Percentiles rank a stretch among this genome's conserved stretches.
Conservation (phyloP, 2,113 vertebrate species). For the Glaucidium brasilianum region DNA sequence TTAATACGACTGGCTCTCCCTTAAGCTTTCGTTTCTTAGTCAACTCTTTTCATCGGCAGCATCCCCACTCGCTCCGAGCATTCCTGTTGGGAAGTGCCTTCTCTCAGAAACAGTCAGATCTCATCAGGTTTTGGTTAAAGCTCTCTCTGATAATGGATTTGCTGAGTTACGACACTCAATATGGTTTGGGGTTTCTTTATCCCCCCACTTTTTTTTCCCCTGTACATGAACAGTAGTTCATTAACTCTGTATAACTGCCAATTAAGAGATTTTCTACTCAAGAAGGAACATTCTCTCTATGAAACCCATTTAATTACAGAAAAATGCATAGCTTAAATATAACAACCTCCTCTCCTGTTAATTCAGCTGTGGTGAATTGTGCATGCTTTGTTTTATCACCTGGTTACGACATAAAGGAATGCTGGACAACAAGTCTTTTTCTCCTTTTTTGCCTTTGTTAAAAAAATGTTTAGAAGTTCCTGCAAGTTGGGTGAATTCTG, state of each 20-base stretch:
- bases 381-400: neutral
- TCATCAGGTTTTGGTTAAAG: neutral
- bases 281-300: neutral
- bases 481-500: neutral
- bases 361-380: neutral
- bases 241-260: conserved; percentile 16
- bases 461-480: neutral
- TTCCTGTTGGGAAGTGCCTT: neutral
- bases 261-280: neutral
- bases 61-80: neutral
- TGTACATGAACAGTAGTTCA: neutral
- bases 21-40: fast-evolving
- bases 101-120: neutral
- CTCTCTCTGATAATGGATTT: neutral
- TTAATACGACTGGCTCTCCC: neutral
- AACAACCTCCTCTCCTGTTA: conserved; percentile 4
- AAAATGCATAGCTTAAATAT: neutral
- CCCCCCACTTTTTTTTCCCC: neutral
- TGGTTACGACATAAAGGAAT: neutral
- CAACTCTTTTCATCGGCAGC: neutral
- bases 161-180: neutral
- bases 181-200: neutral
- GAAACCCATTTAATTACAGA: conserved; percentile 6
- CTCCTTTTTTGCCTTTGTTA: too few species aligned
- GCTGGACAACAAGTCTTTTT: neutral